Evolutionary conservation across 2,888 invertebrate species (phyloP).

Genomic region (Apotomis betuletana): DNA sequence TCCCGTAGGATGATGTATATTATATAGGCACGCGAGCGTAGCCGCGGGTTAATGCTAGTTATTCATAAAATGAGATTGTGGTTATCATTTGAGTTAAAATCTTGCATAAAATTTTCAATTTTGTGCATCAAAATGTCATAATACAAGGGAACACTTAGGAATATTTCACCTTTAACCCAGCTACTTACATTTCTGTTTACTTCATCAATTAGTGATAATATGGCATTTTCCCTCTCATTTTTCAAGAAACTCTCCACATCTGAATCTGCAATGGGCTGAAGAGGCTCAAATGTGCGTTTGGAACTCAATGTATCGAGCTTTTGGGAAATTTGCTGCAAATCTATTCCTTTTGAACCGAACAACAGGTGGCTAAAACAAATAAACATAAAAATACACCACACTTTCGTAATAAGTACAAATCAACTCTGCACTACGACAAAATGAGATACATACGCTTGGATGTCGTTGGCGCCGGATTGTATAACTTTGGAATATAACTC

Average conservation of each 20-base stretch:
- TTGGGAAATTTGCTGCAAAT: conserved; percentile 95
- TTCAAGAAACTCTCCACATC: conserved; percentile 95
- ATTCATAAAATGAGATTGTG: too few relatives aligned
- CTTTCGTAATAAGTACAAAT: not conserved
- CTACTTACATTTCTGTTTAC: conserved; percentile 90
- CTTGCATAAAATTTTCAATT: too few relatives aligned
- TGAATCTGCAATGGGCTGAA: conserved; percentile 95
- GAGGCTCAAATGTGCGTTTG: conserved; percentile 92
- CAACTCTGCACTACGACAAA: not conserved
- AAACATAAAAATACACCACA: not conserved
- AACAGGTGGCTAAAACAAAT: conserved; percentile 88
- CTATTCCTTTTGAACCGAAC: conserved; percentile 95
- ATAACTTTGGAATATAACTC: conserved; percentile 94
- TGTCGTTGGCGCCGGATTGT: conserved; percentile 93
- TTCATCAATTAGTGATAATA: conserved; percentile 95
- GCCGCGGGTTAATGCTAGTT: too few relatives aligned
- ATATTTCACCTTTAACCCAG: too few relatives aligned
- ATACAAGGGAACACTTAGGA: too few relatives aligned
- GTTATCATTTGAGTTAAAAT: too few relatives aligned
- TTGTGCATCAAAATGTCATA: too few relatives aligned
- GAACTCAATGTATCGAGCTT: conserved; percentile 95
- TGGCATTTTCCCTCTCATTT: conserved; percentile 97
- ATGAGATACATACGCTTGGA: conserved; percentile 90
- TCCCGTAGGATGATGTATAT: too few relatives aligned
- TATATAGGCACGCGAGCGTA: too few relatives aligned